Evolutionary conservation across 2,113 vertebrate species (phyloP).

Genomic region (Agelaius phoeniceus): DNA sequence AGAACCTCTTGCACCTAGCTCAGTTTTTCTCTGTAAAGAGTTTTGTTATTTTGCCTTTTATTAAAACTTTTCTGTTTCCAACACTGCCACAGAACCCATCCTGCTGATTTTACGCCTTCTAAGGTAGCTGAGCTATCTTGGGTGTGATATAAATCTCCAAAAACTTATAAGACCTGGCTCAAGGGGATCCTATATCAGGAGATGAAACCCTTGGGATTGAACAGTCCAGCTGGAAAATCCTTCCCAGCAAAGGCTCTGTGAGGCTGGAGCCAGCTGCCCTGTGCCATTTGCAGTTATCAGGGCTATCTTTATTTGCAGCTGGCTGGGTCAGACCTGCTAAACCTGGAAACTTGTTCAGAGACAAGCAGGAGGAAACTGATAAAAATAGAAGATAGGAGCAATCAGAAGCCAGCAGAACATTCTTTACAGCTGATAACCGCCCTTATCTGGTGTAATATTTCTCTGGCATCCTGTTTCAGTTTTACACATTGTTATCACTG

Average conservation of each 20-base stretch:
- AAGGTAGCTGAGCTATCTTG: no score
- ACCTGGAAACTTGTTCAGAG: slow-evolving; percentile 13
- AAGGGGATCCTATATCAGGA: no score
- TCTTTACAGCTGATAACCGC: neutral
- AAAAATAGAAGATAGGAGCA: slow-evolving; percentile 34
- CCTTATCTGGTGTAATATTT: neutral
- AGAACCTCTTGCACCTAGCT: no score
- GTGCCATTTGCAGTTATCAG: neutral
- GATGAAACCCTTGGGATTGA: neutral
- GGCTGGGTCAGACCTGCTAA: slow-evolving; percentile 19
- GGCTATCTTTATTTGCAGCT: slow-evolving; percentile 29
- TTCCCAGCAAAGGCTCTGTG: neutral
- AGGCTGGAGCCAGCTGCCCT: neutral
- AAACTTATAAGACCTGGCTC: no score
- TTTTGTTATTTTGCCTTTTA: no score
- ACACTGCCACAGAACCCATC: no score
- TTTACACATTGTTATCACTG: slow-evolving; percentile 19
- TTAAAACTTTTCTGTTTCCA: no score
- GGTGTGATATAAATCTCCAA: no score
- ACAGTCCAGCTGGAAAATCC: neutral
- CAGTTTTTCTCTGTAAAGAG: no score
- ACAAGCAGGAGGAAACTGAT: slow-evolving; percentile 29
- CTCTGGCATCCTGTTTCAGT: slow-evolving; percentile 32
- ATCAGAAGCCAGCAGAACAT: slow-evolving; percentile 41
- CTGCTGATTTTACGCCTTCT: no score